Conservation (phyloP, 2,888 invertebrate species). For the Sthenelais limicola region DNA sequence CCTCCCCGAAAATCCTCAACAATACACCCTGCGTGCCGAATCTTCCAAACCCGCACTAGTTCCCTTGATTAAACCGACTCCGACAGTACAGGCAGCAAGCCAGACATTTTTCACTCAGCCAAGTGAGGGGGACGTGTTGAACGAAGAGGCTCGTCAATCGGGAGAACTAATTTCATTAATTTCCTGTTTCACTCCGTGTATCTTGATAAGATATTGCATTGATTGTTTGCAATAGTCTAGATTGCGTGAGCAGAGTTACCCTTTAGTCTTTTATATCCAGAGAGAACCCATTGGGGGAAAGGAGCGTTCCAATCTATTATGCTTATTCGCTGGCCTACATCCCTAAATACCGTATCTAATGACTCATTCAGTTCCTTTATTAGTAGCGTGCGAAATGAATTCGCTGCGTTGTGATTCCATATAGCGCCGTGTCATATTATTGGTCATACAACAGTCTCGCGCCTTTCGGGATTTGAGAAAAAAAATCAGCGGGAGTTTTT, state of each 20-base stretch:
- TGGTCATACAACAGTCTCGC: too few species aligned
- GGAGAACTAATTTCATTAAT: conserved; percentile 30
- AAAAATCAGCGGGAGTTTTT: too few species aligned
- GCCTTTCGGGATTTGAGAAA: too few species aligned
- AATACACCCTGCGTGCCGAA: neutral
- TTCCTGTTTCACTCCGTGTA: neutral
- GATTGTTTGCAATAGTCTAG: too few species aligned
- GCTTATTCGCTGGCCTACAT: conserved; percentile 12
- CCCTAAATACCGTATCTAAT: conserved; percentile 20
- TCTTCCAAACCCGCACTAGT: neutral
- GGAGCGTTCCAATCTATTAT: too few species aligned
- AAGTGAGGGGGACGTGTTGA: conserved; percentile 9
- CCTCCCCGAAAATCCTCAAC: neutral
- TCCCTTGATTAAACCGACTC: conserved; percentile 10
- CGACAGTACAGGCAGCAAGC: neutral
- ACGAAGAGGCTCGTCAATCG: neutral
- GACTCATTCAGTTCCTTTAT: conserved; percentile 37
- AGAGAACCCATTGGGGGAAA: too few species aligned
- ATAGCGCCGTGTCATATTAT: too few species aligned
- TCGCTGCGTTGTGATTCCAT: too few species aligned
- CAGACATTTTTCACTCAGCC: conserved; percentile 8
- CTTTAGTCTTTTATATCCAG: too few species aligned
- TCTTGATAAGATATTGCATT: conserved; percentile 12
- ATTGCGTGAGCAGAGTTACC: too few species aligned
- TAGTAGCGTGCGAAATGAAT: too few species aligned